A percentile compares a stretch with the other conserved stretches of the same genome.
phyloP scores from a whole-genome alignment of 1,140 invertebrate species.

The Halyomorpha halys region DNA sequence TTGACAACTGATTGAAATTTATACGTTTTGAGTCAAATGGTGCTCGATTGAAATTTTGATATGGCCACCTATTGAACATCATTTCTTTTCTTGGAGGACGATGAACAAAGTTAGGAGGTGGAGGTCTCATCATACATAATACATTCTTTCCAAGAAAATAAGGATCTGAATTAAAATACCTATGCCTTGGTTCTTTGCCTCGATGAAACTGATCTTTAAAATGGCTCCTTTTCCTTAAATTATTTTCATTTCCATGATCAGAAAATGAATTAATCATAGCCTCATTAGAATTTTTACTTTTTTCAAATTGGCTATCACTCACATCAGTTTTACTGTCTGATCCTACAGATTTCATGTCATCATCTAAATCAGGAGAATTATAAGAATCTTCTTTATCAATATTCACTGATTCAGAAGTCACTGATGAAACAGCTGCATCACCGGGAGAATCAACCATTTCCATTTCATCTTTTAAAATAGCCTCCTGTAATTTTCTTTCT shows the following conservation, averaged over 20 bases:
- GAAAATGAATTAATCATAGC: background rate
- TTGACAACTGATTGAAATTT: background rate
- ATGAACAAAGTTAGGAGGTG: background rate
- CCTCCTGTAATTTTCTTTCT: constrained; percentile 62
- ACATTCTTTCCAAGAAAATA: background rate
- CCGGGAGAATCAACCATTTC: constrained; percentile 18
- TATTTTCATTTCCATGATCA: background rate
- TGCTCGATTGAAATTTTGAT: background rate
- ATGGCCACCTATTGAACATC: background rate
- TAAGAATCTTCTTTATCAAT: background rate
- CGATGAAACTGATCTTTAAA: background rate
- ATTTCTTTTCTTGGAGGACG: background rate
- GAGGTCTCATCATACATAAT: background rate
- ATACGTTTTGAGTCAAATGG: background rate
- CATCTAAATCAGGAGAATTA: background rate
- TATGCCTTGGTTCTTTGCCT: background rate
- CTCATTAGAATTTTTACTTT: background rate
- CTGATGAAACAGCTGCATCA: background rate
- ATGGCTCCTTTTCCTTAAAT: background rate
- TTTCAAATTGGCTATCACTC: background rate
- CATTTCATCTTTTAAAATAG: constrained; percentile 50
- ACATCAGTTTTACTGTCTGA: background rate
- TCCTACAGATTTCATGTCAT: background rate
- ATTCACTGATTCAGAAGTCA: background rate
- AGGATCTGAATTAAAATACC: background rate